Base-by-base conservation (phyloP, 2,113 vertebrate species). In the Callopanchax toddi region DNA sequence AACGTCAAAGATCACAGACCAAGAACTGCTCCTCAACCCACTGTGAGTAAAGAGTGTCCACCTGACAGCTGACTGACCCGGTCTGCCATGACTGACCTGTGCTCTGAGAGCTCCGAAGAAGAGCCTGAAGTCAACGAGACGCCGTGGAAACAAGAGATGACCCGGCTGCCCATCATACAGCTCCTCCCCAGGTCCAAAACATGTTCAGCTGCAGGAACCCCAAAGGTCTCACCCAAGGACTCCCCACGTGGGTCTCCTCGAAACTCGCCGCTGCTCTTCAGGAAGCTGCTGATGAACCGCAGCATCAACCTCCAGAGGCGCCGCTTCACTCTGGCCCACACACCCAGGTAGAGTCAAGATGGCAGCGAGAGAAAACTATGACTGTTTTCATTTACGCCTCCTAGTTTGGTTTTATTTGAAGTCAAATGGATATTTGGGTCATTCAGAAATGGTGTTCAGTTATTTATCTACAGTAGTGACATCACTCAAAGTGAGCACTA, bases 291-390 rank as follows among this genome's bases (percentile, higher is more conserved):
- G 86, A 88, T 93, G 92, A 95, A 92, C 78, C 93, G 93, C 64
- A 94, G 93, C 87, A 92, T 94, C 83, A 92, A 93, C 59, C 91
- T 95, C 60, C 95, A 95, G 91, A 89, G 95, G 62, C 94, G 96
- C 23, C 94, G 96, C 48, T 98, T 98, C 91, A 98, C 96, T 0
- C 88, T 98, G 90, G 95, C 96, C 20, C 95, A 98, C 83, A 93
- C 94, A 5, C 94, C 94, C 84, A 89, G 82, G 87, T 87, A 87
- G 44, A 67, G n/a, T n/a, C n/a, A n/a, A n/a, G n/a, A n/a, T n/a
- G n/a, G n/a, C n/a, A n/a, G n/a, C n/a, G n/a, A n/a, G n/a, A n/a
- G n/a, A n/a, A n/a, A n/a, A n/a, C n/a, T n/a, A n/a, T n/a, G n/a
- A n/a, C n/a, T n/a, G n/a, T n/a, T n/a, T n/a, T n/a, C n/a, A n/a